A percentile compares a stretch with the other conserved stretches of the same genome.
Conservation (phyloP, 2,113 vertebrate genomes). For the Saguinus imperator region DNA sequence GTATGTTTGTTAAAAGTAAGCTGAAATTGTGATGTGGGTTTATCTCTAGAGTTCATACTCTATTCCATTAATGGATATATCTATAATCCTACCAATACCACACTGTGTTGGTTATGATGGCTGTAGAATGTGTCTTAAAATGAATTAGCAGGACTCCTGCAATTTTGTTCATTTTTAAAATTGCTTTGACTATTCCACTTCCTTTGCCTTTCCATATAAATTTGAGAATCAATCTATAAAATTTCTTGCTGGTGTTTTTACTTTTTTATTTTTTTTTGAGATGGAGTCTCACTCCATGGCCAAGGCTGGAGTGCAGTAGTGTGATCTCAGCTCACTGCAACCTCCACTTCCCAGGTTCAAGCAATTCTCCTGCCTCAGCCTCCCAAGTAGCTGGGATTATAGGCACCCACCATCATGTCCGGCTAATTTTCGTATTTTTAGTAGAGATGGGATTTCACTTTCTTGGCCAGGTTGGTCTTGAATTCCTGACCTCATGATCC, state of each 20-base stretch:
- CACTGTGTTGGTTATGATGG: neutral
- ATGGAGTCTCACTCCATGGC: too few species aligned
- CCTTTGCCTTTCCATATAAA: neutral
- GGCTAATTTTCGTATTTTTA: too few species aligned
- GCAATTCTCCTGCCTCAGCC: too few species aligned
- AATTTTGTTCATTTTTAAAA: neutral
- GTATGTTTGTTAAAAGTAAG: neutral
- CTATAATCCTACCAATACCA: neutral
- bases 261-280: too few species aligned
- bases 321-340: too few species aligned
- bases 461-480: too few species aligned
- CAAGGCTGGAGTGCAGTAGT: too few species aligned
- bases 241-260: neutral
- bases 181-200: neutral
- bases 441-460: too few species aligned
- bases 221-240: neutral
- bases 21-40: neutral
- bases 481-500: too few species aligned
- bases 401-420: too few species aligned
- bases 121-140: neutral
- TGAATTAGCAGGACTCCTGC: neutral
- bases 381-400: too few species aligned
- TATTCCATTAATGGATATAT: neutral
- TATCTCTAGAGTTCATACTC: neutral
- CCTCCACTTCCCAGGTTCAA: too few species aligned